Conservation (phyloP, 2,888 invertebrate species). For the Amblyjoppa fuscipennis region DNA sequence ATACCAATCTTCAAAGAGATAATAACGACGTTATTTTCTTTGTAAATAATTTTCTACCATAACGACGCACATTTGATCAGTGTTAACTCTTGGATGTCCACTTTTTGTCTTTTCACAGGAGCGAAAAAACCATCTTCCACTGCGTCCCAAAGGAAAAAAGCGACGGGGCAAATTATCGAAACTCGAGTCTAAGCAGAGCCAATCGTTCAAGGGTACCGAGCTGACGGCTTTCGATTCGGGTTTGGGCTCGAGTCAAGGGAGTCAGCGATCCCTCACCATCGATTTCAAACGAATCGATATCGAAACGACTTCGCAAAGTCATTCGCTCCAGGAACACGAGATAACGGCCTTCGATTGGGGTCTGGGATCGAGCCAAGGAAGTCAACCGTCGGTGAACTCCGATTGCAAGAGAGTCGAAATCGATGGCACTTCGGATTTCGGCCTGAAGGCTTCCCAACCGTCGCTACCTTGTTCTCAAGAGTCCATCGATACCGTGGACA, state of each 20-base stretch:
- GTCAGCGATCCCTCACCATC: conserved; percentile 38
- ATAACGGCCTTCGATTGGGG: conserved; percentile 83
- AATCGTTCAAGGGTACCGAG: conserved; percentile 22
- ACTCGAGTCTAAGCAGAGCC: background rate
- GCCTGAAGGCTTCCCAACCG: background rate
- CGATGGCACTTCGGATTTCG: conserved; percentile 13
- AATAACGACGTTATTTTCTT: too few species aligned
- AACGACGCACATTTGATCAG: too few species aligned
- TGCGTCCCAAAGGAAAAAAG: conserved; percentile 86
- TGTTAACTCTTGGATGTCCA: too few species aligned
- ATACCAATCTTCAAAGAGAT: background rate
- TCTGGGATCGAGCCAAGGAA: conserved; percentile 84
- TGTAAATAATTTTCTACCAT: too few species aligned
- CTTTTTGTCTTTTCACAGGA: conserved; percentile 85
- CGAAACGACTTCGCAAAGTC: conserved; percentile 16
- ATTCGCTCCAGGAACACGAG: conserved; percentile 33
- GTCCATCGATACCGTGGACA: conserved; percentile 53
- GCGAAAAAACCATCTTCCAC: conserved; percentile 90
- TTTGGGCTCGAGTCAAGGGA: conserved; percentile 83
- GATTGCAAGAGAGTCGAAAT: conserved; percentile 20
- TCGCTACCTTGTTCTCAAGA: conserved; percentile 30
- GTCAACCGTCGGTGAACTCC: conserved; percentile 38
- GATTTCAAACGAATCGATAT: conserved; percentile 20
- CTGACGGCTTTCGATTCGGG: conserved; percentile 83
- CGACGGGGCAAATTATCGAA: conserved; percentile 64